These are phyloP conservation scores for Danio choprae DNA, from an alignment of 2,797 vertebrate species.

Conservation along the genomic window DNA sequence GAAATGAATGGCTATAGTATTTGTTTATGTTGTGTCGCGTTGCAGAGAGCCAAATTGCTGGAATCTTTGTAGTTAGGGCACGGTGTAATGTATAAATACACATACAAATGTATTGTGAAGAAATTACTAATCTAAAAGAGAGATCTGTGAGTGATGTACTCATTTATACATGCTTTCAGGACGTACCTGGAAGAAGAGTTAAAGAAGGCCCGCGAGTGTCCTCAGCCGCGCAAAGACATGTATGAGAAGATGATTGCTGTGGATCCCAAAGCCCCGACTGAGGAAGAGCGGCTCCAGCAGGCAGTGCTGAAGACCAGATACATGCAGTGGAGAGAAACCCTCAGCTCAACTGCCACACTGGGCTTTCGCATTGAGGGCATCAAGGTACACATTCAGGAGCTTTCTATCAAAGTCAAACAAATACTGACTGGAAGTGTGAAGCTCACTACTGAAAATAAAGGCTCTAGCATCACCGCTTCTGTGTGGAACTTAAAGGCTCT, in stretches of 20 bases:
- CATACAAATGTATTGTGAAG: no score
- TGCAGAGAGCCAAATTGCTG: no score
- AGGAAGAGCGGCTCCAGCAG: slow-evolving; percentile 77
- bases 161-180: slow-evolving; percentile 62
- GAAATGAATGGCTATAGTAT: no score
- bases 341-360: slow-evolving; percentile 85
- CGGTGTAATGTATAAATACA: no score
- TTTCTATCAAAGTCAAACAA: slow-evolving; percentile 24
- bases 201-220: slow-evolving; percentile 76
- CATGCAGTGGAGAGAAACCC: slow-evolving; percentile 90
- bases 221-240: slow-evolving; percentile 84
- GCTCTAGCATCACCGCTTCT: no score
- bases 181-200: slow-evolving; percentile 88
- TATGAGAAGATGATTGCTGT: slow-evolving; percentile 89
- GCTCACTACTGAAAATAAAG: no score
- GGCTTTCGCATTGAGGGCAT: slow-evolving; percentile 90
- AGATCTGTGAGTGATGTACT: no score
- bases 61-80: no score
- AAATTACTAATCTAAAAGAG: no score
- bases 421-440: not conserved
- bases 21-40: no score
- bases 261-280: slow-evolving; percentile 82
- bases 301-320: slow-evolving; percentile 87
- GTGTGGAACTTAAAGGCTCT: no score
- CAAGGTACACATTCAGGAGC: slow-evolving; percentile 70